phyloP scores from a whole-genome alignment of 2,888 invertebrate species.

The Pollenia angustigena region DNA sequence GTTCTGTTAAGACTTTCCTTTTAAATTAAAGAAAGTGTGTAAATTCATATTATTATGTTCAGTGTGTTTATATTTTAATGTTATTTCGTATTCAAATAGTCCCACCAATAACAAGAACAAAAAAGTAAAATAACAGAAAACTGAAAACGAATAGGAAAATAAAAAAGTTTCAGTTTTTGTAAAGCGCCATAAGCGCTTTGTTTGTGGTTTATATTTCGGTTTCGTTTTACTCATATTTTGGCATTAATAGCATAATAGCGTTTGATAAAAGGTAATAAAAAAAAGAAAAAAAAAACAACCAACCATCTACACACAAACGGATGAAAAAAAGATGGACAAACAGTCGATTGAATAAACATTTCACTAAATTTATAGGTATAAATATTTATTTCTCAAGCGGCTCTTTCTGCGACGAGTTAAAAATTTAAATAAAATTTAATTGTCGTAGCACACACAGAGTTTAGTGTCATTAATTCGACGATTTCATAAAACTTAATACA shows the following conservation, averaged over 20 bases:
- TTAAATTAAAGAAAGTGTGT: too few species aligned
- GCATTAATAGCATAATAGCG: constrained; percentile 38
- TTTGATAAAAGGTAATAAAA: constrained; percentile 44
- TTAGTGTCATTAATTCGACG: constrained; percentile 53
- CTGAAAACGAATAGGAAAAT: constrained; percentile 5
- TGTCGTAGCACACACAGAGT: constrained; percentile 42
- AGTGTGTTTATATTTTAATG: constrained; percentile 25
- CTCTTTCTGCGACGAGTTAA: constrained; percentile 29
- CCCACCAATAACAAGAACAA: not conserved
- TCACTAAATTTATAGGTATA: constrained; percentile 25
- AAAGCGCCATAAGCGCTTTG: constrained; percentile 57
- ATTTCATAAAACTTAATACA: constrained; percentile 19
- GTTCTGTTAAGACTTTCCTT: too few species aligned
- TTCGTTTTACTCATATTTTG: constrained; percentile 20
- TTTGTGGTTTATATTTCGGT: constrained; percentile 31
- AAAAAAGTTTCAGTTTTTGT: constrained; percentile 53
- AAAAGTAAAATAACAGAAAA: not conserved
- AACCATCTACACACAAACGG: not conserved
- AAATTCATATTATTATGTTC: not conserved
- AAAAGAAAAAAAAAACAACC: not conserved
- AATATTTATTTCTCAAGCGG: not conserved
- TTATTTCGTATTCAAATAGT: constrained; percentile 13
- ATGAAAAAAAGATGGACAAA: not conserved
- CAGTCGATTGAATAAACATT: constrained; percentile 44
- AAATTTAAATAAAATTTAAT: constrained; percentile 62